These are phyloP conservation scores for Mythimna loreyi DNA, from an alignment of 2,888 invertebrate species.

Conservation along the genomic window DNA sequence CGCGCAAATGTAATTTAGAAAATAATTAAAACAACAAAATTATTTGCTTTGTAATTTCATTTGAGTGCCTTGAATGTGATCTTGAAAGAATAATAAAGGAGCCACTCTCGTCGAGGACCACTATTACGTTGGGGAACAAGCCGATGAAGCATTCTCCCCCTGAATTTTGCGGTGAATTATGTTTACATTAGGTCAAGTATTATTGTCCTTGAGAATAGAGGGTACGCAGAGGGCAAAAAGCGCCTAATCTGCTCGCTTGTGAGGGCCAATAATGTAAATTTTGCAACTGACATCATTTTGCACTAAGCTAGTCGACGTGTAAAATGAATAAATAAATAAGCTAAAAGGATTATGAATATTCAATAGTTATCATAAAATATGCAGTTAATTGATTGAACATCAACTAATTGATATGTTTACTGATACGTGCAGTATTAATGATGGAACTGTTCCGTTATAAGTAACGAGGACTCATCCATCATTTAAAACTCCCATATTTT, in stretches of 20 bases:
- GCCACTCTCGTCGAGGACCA: slow-evolving; percentile 29
- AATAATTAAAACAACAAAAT: slow-evolving; percentile 48
- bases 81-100: slow-evolving; percentile 37
- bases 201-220: slow-evolving; percentile 63
- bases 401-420: slow-evolving; percentile 34
- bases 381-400: slow-evolving; percentile 28
- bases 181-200: slow-evolving; percentile 70
- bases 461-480: slow-evolving; percentile 30
- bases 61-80: slow-evolving; percentile 29
- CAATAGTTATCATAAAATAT: slow-evolving; percentile 26
- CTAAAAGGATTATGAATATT: slow-evolving; percentile 19
- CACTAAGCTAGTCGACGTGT: slow-evolving; percentile 22
- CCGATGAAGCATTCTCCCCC: slow-evolving; percentile 59
- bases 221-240: slow-evolving; percentile 50
- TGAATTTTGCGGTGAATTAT: slow-evolving; percentile 63
- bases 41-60: slow-evolving; percentile 36
- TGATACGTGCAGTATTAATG: slow-evolving; percentile 18
- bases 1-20: slow-evolving; percentile 39
- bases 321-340: slow-evolving; percentile 22
- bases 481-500: slow-evolving; percentile 47
- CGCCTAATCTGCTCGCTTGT: slow-evolving; percentile 52
- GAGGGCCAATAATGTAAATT: slow-evolving; percentile 41
- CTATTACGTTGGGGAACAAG: slow-evolving; percentile 50
- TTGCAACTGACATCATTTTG: slow-evolving; percentile 33
- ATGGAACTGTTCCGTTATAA: slow-evolving; percentile 29